These are phyloP conservation scores for Felis catus DNA, from an alignment of 2,113 vertebrate species.

Conservation along the genomic window DNA sequence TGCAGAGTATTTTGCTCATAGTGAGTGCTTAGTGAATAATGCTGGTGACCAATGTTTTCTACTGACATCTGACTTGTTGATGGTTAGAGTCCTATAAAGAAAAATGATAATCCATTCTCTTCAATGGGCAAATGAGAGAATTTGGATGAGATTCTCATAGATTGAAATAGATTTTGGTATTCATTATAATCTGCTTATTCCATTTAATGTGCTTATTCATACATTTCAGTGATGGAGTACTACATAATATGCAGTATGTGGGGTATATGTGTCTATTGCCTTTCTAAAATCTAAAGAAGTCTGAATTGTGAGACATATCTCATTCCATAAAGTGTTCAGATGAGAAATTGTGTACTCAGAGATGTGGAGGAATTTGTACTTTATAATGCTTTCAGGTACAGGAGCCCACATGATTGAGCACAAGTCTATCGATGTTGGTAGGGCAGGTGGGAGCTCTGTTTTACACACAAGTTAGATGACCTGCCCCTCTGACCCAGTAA, in stretches of 20 bases:
- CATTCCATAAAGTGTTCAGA: neutral
- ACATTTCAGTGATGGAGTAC: neutral
- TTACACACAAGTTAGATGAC: neutral
- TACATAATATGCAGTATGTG: neutral
- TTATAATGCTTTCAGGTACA: neutral
- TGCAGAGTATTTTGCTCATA: neutral
- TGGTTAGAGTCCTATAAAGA: neutral
- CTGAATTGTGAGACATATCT: neutral
- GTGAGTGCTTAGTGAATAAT: neutral
- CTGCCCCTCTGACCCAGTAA: neutral
- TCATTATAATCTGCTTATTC: neutral
- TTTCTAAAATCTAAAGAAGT: constrained; percentile 9
- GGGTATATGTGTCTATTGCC: neutral
- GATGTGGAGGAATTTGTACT: neutral
- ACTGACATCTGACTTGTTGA: neutral
- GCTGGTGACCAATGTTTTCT: neutral
- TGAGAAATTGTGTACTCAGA: neutral
- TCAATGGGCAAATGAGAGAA: neutral
- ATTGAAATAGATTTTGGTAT: neutral
- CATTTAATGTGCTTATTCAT: neutral
- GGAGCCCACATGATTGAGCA: neutral
- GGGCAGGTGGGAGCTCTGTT: neutral
- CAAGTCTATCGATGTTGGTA: neutral
- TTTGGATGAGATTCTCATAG: neutral
- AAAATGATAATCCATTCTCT: constrained; percentile 3